Conservation (phyloP, 2,113 vertebrate species). For the Xiphorhynchus elegans region DNA sequence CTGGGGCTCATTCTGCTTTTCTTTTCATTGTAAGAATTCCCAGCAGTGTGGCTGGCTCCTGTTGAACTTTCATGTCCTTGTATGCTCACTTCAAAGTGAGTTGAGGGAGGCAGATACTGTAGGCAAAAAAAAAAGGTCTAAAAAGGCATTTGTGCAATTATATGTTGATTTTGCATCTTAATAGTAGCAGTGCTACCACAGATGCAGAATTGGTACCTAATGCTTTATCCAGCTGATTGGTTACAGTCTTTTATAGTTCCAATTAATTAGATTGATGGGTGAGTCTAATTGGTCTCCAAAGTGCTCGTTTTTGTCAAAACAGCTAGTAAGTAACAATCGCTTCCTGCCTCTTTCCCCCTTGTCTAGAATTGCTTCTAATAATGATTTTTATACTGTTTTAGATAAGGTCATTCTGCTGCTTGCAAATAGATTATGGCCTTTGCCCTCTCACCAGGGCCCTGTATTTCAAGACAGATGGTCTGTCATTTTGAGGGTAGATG, state of each 20-base stretch:
- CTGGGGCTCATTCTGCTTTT: neutral
- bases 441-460: neutral
- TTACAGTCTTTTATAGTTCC: neutral
- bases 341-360: neutral
- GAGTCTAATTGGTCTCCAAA: conserved; percentile 7
- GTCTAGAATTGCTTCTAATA: neutral
- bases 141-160: neutral
- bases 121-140: neutral
- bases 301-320: neutral
- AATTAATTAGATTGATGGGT: conserved; percentile 3
- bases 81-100: neutral
- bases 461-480: neutral
- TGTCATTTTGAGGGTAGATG: neutral
- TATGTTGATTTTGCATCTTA: neutral
- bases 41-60: neutral
- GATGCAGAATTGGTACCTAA: neutral
- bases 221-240: neutral
- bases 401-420: neutral
- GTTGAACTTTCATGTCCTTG: neutral
- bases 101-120: neutral
- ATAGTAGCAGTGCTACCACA: neutral
- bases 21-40: neutral
- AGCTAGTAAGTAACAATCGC: neutral
- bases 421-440: neutral
- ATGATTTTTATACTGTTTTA: neutral